phyloP scores from a whole-genome alignment of 1,140 invertebrate species.

The Psilanteris sp. region DNA sequence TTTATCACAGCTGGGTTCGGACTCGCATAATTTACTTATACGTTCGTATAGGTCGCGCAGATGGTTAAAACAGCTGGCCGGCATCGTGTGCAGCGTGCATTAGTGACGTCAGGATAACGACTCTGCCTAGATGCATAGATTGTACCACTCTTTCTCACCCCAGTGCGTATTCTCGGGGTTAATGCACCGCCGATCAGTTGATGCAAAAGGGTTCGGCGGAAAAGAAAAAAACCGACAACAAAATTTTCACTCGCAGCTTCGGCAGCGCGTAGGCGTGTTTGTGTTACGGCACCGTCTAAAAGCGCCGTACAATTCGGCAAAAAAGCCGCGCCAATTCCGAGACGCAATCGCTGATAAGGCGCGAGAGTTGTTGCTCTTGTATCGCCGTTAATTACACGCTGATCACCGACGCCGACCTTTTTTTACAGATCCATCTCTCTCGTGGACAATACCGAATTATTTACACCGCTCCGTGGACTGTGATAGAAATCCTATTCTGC shows the following conservation, averaged over 20 bases:
- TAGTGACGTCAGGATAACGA: conserved; percentile 62
- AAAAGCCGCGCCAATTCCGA: not conserved
- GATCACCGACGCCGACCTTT: too few relatives aligned
- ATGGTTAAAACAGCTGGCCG: conserved; percentile 60
- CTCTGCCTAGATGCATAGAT: conserved; percentile 61
- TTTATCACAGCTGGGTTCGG: conserved; percentile 61
- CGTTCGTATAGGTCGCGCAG: conserved; percentile 57
- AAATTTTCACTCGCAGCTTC: not conserved
- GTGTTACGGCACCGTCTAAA: not conserved
- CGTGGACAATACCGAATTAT: too few relatives aligned
- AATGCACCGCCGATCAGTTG: conserved; percentile 30
- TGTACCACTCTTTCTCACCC: conserved; percentile 46
- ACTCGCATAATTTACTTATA: conserved; percentile 60
- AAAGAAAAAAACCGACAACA: not conserved
- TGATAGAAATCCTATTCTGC: too few relatives aligned
- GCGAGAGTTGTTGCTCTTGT: not conserved
- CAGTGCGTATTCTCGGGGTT: conserved; percentile 29
- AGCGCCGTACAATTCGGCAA: not conserved
- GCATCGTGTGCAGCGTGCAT: conserved; percentile 46
- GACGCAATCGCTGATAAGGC: not conserved
- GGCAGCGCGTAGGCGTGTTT: conserved; percentile 5
- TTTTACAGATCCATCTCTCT: too few relatives aligned
- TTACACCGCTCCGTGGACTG: too few relatives aligned
- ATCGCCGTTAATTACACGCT: too few relatives aligned
- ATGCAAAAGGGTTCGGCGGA: conserved; percentile 12